A percentile compares a stretch with the other conserved stretches of the same genome.
phyloP scores from a whole-genome alignment of 2,888 invertebrate genomes.

The Brenthis ino region DNA sequence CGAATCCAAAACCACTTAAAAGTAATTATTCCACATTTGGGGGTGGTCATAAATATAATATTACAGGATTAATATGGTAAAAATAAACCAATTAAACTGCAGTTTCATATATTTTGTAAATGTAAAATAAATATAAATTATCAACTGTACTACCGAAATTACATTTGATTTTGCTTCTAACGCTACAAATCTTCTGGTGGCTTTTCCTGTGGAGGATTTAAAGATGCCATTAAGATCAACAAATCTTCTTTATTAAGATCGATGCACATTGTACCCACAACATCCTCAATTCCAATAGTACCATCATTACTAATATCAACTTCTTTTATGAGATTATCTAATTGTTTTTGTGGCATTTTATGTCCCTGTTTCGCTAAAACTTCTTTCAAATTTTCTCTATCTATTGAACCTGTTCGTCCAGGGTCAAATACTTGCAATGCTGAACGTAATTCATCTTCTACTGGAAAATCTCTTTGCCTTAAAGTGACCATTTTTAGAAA shows the following conservation, averaged over 20 bases:
- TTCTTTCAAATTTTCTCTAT: constrained; percentile 64
- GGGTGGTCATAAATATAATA: too few relatives aligned
- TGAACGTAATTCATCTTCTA: constrained; percentile 67
- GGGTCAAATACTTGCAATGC: constrained; percentile 66
- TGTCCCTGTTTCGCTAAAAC: constrained; percentile 59
- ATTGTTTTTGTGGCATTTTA: constrained; percentile 57
- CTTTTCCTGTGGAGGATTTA: constrained; percentile 47
- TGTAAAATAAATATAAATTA: too few relatives aligned
- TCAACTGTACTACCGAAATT: too few relatives aligned
- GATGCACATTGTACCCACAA: constrained; percentile 72
- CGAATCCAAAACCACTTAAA: too few relatives aligned
- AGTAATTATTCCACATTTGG: too few relatives aligned
- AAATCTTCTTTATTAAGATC: constrained; percentile 71
- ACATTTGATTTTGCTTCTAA: too few relatives aligned
- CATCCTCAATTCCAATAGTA: constrained; percentile 69
- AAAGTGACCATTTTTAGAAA: constrained; percentile 70
- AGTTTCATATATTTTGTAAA: too few relatives aligned
- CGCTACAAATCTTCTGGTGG: constrained; percentile 25
- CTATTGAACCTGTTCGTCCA: constrained; percentile 56
- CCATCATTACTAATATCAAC: constrained; percentile 73
- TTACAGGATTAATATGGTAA: too few relatives aligned
- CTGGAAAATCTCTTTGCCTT: constrained; percentile 61
- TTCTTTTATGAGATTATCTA: constrained; percentile 70
- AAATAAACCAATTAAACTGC: too few relatives aligned
- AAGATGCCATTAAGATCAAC: constrained; percentile 53